A percentile compares a stretch with the other conserved stretches of the same genome.
phyloP scores from a whole-genome alignment of 2,113 vertebrate species.

The Sebastes schlegelii region DNA sequence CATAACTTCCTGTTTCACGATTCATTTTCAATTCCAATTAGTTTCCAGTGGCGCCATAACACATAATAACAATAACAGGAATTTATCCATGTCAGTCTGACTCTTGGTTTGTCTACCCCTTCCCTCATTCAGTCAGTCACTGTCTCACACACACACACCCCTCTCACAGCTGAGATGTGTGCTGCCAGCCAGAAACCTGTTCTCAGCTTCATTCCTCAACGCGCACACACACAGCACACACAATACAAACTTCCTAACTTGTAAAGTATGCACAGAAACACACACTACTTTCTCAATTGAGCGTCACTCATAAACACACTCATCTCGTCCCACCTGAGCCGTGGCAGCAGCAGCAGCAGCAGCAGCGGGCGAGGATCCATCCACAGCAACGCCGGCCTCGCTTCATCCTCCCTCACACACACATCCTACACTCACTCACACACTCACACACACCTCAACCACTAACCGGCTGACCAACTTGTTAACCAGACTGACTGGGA shows the following conservation, averaged over 20 bases:
- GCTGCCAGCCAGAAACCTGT: not conserved
- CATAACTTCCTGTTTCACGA: constrained; percentile 31
- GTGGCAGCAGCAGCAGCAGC: constrained; percentile 69
- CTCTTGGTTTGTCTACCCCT: not conserved
- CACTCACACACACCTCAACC: constrained; percentile 20
- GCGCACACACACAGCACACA: not conserved
- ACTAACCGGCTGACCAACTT: not conserved
- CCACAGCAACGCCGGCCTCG: constrained; percentile 62
- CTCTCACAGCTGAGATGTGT: not conserved
- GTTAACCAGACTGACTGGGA: not conserved
- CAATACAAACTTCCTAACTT: not conserved
- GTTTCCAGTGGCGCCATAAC: not conserved
- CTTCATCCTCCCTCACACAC: constrained; percentile 69
- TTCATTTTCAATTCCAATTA: constrained; percentile 44
- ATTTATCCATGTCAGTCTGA: not conserved
- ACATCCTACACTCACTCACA: constrained; percentile 40
- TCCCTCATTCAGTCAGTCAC: not conserved
- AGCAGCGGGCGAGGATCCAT: constrained; percentile 71
- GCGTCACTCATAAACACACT: not conserved
- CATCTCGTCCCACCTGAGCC: constrained; percentile 63
- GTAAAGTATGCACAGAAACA: not conserved
- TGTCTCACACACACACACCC: not conserved
- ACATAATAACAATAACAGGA: not conserved
- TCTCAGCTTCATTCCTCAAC: constrained; percentile 18
- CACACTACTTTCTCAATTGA: not conserved